Conservation (phyloP, 1,140 invertebrate genomes). For the Ditylenchus dipsaci region DNA sequence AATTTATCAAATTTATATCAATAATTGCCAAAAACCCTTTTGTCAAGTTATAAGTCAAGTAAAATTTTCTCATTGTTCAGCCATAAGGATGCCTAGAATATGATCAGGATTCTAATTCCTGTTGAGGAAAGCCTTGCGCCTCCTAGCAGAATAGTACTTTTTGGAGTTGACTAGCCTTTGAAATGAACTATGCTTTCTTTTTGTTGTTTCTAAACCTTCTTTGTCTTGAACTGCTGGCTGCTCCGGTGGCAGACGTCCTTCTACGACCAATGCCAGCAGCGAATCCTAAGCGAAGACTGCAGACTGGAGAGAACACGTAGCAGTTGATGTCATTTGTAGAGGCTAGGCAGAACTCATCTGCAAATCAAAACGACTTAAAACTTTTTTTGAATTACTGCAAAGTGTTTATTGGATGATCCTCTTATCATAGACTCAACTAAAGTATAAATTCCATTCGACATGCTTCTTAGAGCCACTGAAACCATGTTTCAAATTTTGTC, state of each 20-base stretch:
- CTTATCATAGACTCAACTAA: too few species aligned
- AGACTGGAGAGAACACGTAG: constrained; percentile 44
- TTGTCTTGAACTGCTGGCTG: not conserved
- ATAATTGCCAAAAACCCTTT: too few species aligned
- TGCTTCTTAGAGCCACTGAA: too few species aligned
- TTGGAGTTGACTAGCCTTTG: not conserved
- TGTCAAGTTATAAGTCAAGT: too few species aligned
- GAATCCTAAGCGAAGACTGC: constrained; percentile 8
- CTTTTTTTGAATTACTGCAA: too few species aligned
- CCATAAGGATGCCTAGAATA: not conserved
- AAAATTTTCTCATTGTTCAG: too few species aligned
- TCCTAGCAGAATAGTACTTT: not conserved
- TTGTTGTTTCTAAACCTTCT: not conserved
- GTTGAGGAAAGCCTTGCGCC: not conserved
- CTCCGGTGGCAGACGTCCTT: not conserved
- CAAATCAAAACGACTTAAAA: constrained; percentile 7
- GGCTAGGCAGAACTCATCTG: constrained; percentile 26
- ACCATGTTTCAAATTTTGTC: too few species aligned
- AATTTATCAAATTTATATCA: too few species aligned
- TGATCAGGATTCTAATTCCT: not conserved
- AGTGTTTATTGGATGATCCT: too few species aligned
- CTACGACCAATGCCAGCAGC: constrained; percentile 13
- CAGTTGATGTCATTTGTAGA: constrained; percentile 30
- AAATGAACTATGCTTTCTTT: not conserved
- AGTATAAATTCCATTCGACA: too few species aligned